These are phyloP conservation scores for Tympanoctomys barrerae DNA, from an alignment of 2,797 vertebrate genomes.

Conservation along the genomic window DNA sequence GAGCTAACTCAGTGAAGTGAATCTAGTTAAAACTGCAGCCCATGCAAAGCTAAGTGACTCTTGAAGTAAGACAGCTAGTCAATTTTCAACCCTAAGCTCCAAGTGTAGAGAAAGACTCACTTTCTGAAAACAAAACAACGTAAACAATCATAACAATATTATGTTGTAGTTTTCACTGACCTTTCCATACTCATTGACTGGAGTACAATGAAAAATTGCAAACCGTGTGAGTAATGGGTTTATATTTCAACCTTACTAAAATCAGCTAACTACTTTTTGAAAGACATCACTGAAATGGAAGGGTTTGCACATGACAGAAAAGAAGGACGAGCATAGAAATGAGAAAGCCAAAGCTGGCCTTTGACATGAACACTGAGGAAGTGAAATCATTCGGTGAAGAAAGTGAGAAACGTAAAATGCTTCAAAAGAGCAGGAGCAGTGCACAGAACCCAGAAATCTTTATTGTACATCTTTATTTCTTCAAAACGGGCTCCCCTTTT, in stretches of 20 bases:
- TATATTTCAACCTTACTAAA: not conserved
- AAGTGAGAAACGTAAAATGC: not conserved
- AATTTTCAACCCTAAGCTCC: not conserved
- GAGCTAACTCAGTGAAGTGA: not conserved
- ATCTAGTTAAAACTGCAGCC: not conserved
- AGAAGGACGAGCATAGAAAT: not conserved
- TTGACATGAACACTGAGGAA: not conserved
- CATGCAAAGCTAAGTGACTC: not conserved
- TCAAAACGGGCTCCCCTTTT: not conserved
- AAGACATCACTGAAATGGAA: not conserved
- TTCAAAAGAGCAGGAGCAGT: not conserved
- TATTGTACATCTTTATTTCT: slow-evolving; percentile 12
- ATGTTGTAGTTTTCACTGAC: not conserved
- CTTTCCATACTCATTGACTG: not conserved
- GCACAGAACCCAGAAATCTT: not conserved
- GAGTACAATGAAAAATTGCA: slow-evolving; percentile 24
- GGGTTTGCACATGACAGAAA: not conserved
- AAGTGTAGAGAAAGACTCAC: not conserved
- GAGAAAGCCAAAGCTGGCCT: not conserved
- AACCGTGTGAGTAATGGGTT: not conserved
- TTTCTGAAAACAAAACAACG: slow-evolving; percentile 34
- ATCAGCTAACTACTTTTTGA: not conserved
- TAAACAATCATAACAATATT: not conserved
- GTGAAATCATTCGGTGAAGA: not conserved
- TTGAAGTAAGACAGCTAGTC: not conserved